Base-by-base conservation (phyloP, 2,113 vertebrate genomes). In the Chaetorhynchus papuensis region DNA sequence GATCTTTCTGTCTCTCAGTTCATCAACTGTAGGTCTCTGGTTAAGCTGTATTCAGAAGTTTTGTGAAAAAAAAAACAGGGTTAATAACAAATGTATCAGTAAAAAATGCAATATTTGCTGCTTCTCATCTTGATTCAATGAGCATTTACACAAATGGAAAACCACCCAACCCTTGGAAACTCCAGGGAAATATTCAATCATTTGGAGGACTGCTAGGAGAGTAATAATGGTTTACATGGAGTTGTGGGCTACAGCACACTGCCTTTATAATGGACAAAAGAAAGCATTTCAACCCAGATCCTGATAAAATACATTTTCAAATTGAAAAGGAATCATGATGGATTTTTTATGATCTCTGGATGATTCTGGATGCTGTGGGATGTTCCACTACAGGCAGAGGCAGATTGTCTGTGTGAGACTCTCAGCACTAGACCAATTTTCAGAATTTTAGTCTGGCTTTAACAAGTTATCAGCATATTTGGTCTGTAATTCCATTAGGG, bases 1-100 rank as follows among this genome's bases (percentile, higher is more conserved):
- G 92, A 99, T 99, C 97, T 99, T 99, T 86, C 99, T 98, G 98
- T 99, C 99, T 85, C 99, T 98, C 88, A 99, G 97, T 96, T 99
- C 99, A 54, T 99, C 99, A 41, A 99, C 99, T 1, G 99, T 99
- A 21, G 99, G 99, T 86, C 99, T 98, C 98, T 99, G 99, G 96
- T 99, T 99, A 59, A 99, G 98, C 99, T 99, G 94, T 20, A 94
- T 72, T 65, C 61, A 90, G 76, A 33, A 92, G 45, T 65, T 65
- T 57, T 54, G 44, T 15, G 74, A 93, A 80, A 70, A 65, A 70
- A 65, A 92, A 93, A 8, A 3, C 12, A 56, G 22, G 27, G 44
- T 94, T 86, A 88, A 12, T 80, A 61, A 69, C 52, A 45, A 64
- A 35, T 3, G 3, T 8, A 52, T 60, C 37, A 41, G 37, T 31